Percentiles rank a stretch among this genome's conserved stretches.
phyloP scores from a whole-genome alignment of 2,888 invertebrate species.

The Acrobeloides nanus region DNA sequence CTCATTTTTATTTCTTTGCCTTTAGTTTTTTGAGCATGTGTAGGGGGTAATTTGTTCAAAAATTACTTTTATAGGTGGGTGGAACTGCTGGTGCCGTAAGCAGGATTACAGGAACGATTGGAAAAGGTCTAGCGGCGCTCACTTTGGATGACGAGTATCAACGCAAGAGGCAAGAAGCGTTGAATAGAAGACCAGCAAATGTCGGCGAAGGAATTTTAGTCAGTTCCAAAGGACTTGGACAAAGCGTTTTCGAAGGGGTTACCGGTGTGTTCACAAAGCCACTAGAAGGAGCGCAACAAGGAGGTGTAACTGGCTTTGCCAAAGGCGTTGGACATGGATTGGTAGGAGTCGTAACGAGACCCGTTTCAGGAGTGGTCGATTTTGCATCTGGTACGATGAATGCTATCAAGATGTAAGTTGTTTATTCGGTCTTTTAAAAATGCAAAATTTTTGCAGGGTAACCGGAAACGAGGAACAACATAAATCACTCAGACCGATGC shows the following conservation, averaged over 20 bases:
- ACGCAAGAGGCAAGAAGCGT: constrained; percentile 77
- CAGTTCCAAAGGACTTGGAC: constrained; percentile 67
- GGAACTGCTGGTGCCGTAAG: constrained; percentile 96
- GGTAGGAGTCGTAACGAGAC: constrained; percentile 85
- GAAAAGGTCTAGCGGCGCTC: constrained; percentile 79
- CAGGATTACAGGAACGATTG: constrained; percentile 65
- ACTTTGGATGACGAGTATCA: constrained; percentile 93
- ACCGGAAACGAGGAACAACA: constrained; percentile 39
- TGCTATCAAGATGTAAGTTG: constrained; percentile 73
- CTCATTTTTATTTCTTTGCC: too few species aligned
- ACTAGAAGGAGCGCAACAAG: constrained; percentile 80
- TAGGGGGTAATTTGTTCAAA: too few species aligned
- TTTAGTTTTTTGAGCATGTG: too few species aligned
- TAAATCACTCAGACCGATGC: constrained; percentile 68
- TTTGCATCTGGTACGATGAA: constrained; percentile 96
- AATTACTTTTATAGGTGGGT: too few species aligned
- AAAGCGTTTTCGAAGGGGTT: constrained; percentile 91
- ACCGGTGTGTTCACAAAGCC: constrained; percentile 86
- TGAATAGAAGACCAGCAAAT: constrained; percentile 72
- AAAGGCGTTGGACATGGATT: constrained; percentile 61
- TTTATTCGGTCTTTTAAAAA: neutral
- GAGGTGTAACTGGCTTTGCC: constrained; percentile 70
- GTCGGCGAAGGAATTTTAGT: constrained; percentile 56
- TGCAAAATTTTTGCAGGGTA: constrained; percentile 13
- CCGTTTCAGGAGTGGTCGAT: constrained; percentile 88